Evolutionary conservation across 2,888 invertebrate species (phyloP).

Genomic region (Brenthis ino): DNA sequence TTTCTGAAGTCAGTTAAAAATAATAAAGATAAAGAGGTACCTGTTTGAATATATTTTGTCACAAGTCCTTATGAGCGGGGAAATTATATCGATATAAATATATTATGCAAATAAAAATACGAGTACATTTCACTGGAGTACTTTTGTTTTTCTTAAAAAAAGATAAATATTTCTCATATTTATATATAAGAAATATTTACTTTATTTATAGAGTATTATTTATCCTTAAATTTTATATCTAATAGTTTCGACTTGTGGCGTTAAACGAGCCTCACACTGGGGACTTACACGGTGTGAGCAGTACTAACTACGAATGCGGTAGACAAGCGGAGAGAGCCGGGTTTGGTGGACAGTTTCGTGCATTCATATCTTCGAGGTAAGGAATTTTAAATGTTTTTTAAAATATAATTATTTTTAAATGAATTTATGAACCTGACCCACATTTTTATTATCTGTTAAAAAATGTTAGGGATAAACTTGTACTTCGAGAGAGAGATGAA

Average conservation of each 20-base stretch:
- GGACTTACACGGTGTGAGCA: constrained; percentile 95
- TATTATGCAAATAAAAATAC: no score
- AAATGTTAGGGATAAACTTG: no score
- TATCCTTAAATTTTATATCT: neutral
- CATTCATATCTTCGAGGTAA: constrained; percentile 93
- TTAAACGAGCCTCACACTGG: constrained; percentile 96
- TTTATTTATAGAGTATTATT: no score
- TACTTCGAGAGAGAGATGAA: no score
- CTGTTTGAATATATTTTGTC: no score
- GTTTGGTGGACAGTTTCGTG: constrained; percentile 93
- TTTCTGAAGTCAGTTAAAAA: no score
- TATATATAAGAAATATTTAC: no score
- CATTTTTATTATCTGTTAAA: neutral
- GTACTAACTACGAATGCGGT: constrained; percentile 96
- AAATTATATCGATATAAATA: no score
- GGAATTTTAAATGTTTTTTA: neutral
- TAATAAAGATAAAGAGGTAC: no score
- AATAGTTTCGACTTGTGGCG: constrained; percentile 92
- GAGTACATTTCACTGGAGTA: neutral
- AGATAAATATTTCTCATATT: no score
- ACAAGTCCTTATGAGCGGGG: no score
- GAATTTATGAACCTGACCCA: neutral
- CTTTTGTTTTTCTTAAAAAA: no score
- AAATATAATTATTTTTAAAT: neutral
- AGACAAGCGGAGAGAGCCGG: constrained; percentile 94